Conservation (phyloP, 2,888 invertebrate genomes). For the Cepaea hortensis region DNA sequence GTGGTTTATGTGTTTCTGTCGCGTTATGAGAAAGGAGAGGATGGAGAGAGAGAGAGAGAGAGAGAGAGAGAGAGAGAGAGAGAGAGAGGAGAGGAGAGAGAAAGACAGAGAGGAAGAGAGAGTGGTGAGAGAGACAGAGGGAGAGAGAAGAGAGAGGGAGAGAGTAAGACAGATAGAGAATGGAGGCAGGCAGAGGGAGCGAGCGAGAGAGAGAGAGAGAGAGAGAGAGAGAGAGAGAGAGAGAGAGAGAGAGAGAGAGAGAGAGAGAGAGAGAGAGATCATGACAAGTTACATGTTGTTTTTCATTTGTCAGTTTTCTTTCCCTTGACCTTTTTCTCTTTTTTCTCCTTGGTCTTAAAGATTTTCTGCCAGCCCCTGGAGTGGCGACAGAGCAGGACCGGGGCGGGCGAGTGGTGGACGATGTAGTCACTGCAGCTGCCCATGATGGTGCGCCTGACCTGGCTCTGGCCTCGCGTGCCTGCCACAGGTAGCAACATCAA, state of each 20-base stretch:
- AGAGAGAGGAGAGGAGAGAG: not conserved
- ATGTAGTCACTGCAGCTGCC: constrained; percentile 63
- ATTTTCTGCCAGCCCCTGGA: not conserved
- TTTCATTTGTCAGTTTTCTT: not conserved
- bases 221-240: not conserved
- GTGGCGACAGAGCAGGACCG: constrained; percentile 57
- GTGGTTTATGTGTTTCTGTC: too few relatives aligned
- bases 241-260: not conserved
- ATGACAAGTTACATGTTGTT: not conserved
- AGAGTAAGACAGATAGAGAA: not conserved
- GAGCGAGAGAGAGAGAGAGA: too few relatives aligned
- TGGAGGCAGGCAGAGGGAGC: not conserved
- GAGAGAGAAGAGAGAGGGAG: too few relatives aligned
- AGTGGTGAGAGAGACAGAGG: not conserved
- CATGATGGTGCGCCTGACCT: constrained; percentile 61
- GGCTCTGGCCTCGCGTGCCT: constrained; percentile 60
- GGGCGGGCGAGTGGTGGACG: constrained; percentile 60
- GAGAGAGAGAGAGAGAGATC: not conserved
- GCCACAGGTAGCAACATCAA: not conserved
- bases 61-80: too few relatives aligned
- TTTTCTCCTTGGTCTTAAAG: constrained; percentile 12
- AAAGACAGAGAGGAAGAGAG: not conserved
- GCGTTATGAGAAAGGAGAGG: too few relatives aligned
- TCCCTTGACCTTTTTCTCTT: constrained; percentile 16
- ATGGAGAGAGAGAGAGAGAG: too few relatives aligned